Base-by-base conservation (phyloP, 2,888 invertebrate species). In the Synanthedon tipuliformis region DNA sequence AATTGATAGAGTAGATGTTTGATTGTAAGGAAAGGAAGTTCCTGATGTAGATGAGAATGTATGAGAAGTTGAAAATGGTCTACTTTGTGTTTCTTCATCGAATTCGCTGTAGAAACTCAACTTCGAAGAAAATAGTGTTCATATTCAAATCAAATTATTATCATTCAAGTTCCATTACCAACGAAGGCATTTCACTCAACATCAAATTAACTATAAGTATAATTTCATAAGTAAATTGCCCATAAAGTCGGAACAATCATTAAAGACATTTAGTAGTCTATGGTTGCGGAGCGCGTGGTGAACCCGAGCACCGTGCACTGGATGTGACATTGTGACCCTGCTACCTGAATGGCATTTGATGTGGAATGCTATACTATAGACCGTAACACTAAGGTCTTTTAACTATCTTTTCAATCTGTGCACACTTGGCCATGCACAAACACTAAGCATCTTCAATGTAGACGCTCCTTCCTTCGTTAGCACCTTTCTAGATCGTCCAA, bases 401-500 rank as follows among this genome's bases (percentile, higher is more conserved):
- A 61, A 59, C 65, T 67, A 66, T 62, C 57, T 57, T 59, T 59
- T 78, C 70, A 67, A 77, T 81, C 81, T 85, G 78, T 84, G 84
- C 86, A 86, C 86, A 68, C 69, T 69, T 75, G 70, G 78, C 76
- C 67, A 68, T 69, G 83, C 84, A 84, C 80, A 76, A 69, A 74
- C 78, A 79, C 75, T 64, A 61, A 71, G 76, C 80, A 79, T 77
- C 71, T 78, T 69, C 71, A 68, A 63, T 63, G 71, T 85, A 85
- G 83, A 68, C 84, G 85, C 86, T 86, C 86, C 86, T 87, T 84
- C 81, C 84, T 88, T 81, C 85, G 81, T 84, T 80, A 77, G 82
- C 81, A 81, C 80, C 84, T 85, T 86, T 85, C 71, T 84, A 85
- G 86, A 82, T 86, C 87, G 86, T 87, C 85, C 85, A 84, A 83